Conservation (phyloP, 2,888 invertebrate species). For the Phengaris arion region DNA sequence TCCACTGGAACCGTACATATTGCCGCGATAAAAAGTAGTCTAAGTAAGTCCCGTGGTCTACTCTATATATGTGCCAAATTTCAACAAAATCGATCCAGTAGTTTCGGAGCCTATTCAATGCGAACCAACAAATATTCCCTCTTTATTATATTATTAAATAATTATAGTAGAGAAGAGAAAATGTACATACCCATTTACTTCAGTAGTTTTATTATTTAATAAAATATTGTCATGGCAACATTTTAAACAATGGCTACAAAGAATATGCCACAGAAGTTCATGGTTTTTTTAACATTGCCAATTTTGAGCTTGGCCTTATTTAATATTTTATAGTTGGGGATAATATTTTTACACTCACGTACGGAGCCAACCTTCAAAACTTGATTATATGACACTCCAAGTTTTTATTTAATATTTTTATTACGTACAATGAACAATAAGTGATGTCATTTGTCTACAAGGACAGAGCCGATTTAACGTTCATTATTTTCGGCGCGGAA, state of each 20-base stretch:
- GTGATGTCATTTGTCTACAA: constrained; percentile 26
- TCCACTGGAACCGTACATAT: too few relatives aligned
- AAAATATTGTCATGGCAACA: background rate
- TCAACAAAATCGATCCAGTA: too few relatives aligned
- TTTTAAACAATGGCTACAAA: background rate
- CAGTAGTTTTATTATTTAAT: background rate
- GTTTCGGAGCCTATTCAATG: too few relatives aligned
- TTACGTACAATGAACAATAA: constrained; percentile 28
- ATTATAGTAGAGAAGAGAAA: too few relatives aligned
- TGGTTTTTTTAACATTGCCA: constrained; percentile 7
- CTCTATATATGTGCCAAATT: too few relatives aligned
- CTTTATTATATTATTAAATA: background rate
- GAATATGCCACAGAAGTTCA: background rate
- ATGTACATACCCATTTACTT: background rate
- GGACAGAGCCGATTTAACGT: constrained; percentile 20
- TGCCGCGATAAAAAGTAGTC: too few relatives aligned
- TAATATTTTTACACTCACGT: constrained; percentile 2
- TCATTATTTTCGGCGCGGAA: constrained; percentile 4
- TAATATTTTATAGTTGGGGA: constrained; percentile 11
- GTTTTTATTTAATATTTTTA: constrained; percentile 29
- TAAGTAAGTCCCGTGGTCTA: too few relatives aligned
- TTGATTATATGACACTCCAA: constrained; percentile 24
- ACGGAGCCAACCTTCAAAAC: constrained; percentile 22
- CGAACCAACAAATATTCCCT: too few relatives aligned
- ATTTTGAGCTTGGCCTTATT: background rate